Percentiles rank a stretch among this genome's conserved stretches.
phyloP scores from a whole-genome alignment of 2,113 vertebrate species.

The Spermophilus dauricus region DNA sequence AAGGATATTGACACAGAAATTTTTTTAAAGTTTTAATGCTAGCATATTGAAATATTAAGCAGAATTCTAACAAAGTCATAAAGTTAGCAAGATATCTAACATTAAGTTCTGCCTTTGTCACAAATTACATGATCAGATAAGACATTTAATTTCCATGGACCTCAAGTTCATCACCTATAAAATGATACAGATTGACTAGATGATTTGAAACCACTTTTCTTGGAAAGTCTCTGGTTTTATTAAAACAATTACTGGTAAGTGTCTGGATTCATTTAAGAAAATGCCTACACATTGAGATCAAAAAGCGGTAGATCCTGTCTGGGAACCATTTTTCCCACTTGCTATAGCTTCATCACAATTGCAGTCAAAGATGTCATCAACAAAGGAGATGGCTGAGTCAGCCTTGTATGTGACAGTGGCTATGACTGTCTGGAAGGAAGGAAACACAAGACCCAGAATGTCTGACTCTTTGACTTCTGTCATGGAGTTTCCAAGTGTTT shows the following conservation, averaged over 20 bases:
- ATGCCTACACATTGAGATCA: not conserved
- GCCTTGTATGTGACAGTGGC: not conserved
- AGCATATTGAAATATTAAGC: not conserved
- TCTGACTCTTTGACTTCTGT: not conserved
- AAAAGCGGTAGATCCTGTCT: not conserved
- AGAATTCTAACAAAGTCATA: not conserved
- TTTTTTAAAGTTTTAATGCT: not conserved
- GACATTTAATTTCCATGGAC: not conserved
- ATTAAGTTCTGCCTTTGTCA: not conserved
- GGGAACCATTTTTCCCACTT: not conserved
- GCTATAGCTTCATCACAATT: not conserved
- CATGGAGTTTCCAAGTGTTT: not conserved
- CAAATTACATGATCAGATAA: not conserved
- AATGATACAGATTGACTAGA: not conserved
- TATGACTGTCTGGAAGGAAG: not conserved
- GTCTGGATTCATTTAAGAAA: not conserved
- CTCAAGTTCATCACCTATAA: not conserved
- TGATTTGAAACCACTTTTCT: not conserved
- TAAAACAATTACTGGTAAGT: not conserved
- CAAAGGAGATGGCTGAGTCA: not conserved
- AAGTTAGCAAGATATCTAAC: not conserved
- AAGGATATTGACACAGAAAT: not conserved
- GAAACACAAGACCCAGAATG: not conserved
- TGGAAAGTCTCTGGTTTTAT: not conserved
- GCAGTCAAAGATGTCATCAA: not conserved